Conservation (phyloP, 1,140 invertebrate species). For the Teleogryllus occipitalis region DNA sequence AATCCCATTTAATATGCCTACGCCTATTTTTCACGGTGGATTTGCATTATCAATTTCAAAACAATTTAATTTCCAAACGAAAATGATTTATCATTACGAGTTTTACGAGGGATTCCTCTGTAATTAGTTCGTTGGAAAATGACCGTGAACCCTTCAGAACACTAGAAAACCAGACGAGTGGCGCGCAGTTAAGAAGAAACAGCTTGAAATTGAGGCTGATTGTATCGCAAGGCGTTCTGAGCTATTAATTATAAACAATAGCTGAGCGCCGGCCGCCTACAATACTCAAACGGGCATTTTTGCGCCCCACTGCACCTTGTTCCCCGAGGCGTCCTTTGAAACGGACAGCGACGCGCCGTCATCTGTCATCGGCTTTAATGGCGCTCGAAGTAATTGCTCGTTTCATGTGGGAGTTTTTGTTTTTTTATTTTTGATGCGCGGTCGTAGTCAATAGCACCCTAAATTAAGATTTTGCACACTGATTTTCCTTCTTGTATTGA, state of each 20-base stretch:
- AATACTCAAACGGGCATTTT: not conserved
- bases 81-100: not conserved
- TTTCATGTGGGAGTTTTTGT: not conserved
- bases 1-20: not conserved
- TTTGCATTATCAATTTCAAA: not conserved
- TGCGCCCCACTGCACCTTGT: not conserved
- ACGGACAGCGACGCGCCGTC: not conserved
- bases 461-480: no score
- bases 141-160: not conserved
- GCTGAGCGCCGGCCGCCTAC: not conserved
- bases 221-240: not conserved
- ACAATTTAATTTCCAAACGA: not conserved
- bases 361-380: not conserved
- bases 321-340: not conserved
- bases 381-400: not conserved
- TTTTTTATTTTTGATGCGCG: not conserved
- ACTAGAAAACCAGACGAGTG: not conserved
- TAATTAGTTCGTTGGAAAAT: constrained; percentile 1
- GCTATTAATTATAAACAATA: constrained; percentile 2
- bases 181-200: not conserved
- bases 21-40: not conserved
- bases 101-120: not conserved
- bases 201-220: not conserved
- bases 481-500: no score
- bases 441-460: no score